These are phyloP conservation scores for Chelmon rostratus DNA, from an alignment of 2,797 vertebrate genomes.

Conservation along the genomic window DNA sequence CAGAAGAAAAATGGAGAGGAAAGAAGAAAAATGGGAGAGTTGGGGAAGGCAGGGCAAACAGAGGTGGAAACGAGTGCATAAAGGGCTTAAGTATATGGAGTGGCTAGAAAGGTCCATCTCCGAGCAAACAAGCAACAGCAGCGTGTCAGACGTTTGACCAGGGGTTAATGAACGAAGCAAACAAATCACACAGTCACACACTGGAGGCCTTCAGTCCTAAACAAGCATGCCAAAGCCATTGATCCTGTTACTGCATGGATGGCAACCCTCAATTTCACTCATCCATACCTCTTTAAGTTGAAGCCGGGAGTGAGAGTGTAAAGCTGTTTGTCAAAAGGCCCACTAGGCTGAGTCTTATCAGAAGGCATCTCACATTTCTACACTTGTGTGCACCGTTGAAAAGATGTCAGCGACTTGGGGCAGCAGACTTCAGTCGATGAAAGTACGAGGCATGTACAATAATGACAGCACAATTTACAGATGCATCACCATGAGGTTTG, in stretches of 20 bases:
- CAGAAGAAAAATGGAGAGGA: not conserved
- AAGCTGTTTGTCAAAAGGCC: slow-evolving; percentile 7
- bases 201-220: slow-evolving; percentile 58
- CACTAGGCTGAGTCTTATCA: slow-evolving; percentile 1
- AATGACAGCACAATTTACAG: not conserved
- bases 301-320: slow-evolving; percentile 20
- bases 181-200: slow-evolving; percentile 70
- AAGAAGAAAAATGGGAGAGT: not conserved
- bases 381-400: not conserved
- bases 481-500: not conserved
- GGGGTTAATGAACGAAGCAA: slow-evolving; percentile 72
- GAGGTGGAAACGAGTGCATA: not conserved
- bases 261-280: slow-evolving; percentile 59
- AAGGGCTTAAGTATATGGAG: slow-evolving; percentile 22
- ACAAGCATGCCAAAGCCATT: slow-evolving; percentile 62
- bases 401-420: not conserved
- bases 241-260: slow-evolving; percentile 65
- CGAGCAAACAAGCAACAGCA: slow-evolving; percentile 60
- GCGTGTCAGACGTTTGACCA: slow-evolving; percentile 57
- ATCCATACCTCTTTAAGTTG: slow-evolving; percentile 36
- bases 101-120: slow-evolving; percentile 28
- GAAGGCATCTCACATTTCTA: slow-evolving; percentile 6
- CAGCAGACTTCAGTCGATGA: not conserved
- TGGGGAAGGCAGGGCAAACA: not conserved
- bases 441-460: slow-evolving; percentile 11